phyloP scores from a whole-genome alignment of 1,140 invertebrate genomes.

The Heliconius hewitsoni region DNA sequence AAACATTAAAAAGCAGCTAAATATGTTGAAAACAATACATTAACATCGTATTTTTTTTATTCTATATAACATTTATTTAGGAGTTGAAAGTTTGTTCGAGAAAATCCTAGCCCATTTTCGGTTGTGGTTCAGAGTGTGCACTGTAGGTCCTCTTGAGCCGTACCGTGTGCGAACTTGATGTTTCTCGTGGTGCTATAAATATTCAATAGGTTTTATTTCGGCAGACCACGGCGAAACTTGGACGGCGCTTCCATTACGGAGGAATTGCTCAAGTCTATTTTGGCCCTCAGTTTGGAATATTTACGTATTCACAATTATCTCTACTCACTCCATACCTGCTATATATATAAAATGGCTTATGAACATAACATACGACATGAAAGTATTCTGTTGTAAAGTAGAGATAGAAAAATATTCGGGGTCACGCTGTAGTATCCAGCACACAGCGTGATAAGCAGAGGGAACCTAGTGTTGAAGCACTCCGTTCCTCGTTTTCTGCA shows the following conservation, averaged over 20 bases:
- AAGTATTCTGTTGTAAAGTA: too few relatives aligned
- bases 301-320: too few relatives aligned
- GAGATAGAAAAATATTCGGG: too few relatives aligned
- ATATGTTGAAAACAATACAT: slow-evolving; percentile 16
- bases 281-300: too few relatives aligned
- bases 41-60: not conserved
- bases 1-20: slow-evolving; percentile 17
- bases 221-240: not conserved
- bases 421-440: too few relatives aligned
- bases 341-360: too few relatives aligned
- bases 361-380: too few relatives aligned
- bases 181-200: not conserved
- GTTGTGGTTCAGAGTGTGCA: not conserved
- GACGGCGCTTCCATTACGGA: not conserved
- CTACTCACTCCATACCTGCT: too few relatives aligned
- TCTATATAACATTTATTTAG: not conserved
- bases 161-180: not conserved
- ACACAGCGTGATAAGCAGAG: too few relatives aligned
- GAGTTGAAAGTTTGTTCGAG: not conserved
- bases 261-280: not conserved
- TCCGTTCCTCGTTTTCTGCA: too few relatives aligned
- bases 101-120: not conserved
- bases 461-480: too few relatives aligned
- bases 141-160: not conserved
- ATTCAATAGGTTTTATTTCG: not conserved